Evolutionary conservation across 1,140 invertebrate species (phyloP), one percentile per base, ranked within the genome.

Genomic region (Anoplolepis gracilipes): DNA sequence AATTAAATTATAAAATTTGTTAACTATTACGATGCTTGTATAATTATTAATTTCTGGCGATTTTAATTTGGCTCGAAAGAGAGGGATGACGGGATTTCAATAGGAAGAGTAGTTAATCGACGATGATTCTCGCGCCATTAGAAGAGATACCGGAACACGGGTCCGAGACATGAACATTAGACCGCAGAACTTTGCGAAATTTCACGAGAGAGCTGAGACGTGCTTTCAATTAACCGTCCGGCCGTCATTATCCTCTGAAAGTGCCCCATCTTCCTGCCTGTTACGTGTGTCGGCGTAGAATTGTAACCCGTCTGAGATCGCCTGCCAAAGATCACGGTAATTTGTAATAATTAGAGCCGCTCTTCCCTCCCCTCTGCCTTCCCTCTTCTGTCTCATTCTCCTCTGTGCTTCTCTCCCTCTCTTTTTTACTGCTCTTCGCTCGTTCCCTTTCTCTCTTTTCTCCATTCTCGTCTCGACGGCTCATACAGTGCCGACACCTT

Each of bases 301-400:
- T 64, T 76, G 70, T 84, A 77, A 84, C 49, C 57, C 73, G 57
- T 39, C 46, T 49, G 46, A 84, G 81, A 84, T 84, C 57, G 72
- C 28, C 81, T 64, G 55, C 81, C 81, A 84, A 84, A 77, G 59
- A 76, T 64, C 81, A 84, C 61, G 69, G 72, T 84, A 84, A 84
- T 84, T 84, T 84, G 81, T 78, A 85, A 88, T 88, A 88, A 88
- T 88, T 88, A 88, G 86, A 85, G 33, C 81, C 81, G 46, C 55
- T 64, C 59, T 25, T 73, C 59, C 8, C 49, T 82, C 67, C 11
- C 70, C 11, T 19, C 33, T 4, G 11, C 16, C 13, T 61, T 0
- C 2, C 39, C 11, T 36, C 65, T 11, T 36, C 25, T 4, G n/a
- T 13, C 61, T 28, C 33, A 13, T 61, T 64, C 57, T 84, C 53